Conservation (phyloP, 35 echinoderm and acorn worm genomes). For the Strongylocentrotus purpuratus region DNA sequence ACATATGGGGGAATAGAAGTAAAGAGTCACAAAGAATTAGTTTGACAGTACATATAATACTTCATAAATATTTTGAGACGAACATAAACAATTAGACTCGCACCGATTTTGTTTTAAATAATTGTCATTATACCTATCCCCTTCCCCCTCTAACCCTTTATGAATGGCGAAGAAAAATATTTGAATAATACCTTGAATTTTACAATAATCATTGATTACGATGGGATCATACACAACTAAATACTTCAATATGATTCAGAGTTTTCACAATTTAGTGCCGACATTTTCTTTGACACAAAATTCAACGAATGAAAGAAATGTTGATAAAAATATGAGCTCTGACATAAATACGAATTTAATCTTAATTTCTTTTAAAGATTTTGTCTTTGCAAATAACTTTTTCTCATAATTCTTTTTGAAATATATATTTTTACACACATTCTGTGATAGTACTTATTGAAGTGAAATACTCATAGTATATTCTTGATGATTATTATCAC, state of each 20-base stretch:
- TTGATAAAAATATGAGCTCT: slow-evolving; percentile 19
- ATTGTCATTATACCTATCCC: neutral
- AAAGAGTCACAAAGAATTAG: neutral
- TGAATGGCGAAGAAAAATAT: neutral
- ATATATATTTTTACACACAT: neutral
- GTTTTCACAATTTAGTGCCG: neutral
- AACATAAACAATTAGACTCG: neutral
- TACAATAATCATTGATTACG: neutral
- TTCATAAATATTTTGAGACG: neutral
- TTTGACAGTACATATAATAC: neutral
- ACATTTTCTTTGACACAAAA: neutral
- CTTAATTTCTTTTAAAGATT: neutral
- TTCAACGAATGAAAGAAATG: neutral
- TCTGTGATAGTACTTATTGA: neutral
- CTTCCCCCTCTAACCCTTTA: neutral
- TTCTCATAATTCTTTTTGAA: neutral
- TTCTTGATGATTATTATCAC: neutral
- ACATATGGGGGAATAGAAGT: neutral
- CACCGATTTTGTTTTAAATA: neutral
- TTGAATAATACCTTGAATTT: neutral
- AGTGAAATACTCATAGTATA: neutral
- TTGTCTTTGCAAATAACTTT: neutral
- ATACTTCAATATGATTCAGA: neutral
- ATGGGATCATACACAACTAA: neutral
- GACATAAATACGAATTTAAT: neutral